Evolutionary conservation across 2,797 vertebrate genomes (phyloP), one percentile per base, ranked within the genome.

Genomic region (Pangasius larnaudii): DNA sequence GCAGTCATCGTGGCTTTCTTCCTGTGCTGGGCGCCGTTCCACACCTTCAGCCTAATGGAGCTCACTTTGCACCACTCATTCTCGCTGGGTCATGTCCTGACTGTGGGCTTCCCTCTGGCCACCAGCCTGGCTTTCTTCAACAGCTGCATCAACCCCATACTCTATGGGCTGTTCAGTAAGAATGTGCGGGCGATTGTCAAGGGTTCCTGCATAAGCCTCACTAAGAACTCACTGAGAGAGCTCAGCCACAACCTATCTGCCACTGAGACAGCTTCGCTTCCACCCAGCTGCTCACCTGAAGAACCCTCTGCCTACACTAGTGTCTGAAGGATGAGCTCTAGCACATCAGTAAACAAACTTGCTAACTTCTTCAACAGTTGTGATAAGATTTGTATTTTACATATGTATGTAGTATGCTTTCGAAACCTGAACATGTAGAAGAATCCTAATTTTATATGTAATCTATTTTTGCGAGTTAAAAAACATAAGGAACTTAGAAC

Each of bases 71-170:
- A 99, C 92, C 95, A 96, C 0, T 93, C 94, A 0, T 6, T 84
- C 27, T 85, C 92, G 69, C 92, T 97, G 61, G 95, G 96, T 14
- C 90, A 80, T 0, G 91, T 98, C 59, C 89, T 99, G 33, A 95
- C 92, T 87, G 94, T 96, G 0, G 97, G 97, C 69, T 97, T 99
- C 89, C 98, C 98, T 16, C 95, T 99, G 27, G 97, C 96, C 87
- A 98, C 97, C 5, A 97, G 97, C 49, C 92, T 99, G 86, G 98
- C 96, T 4, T 99, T 99, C 93, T 97, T 99, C 91, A 99, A 99
- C 92, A 99, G 98, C 88, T 99, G 98, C 88, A 93, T 99, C 88
- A 99, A 99, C 92, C 98, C 98, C 2, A 93, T 99, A 87, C 96
- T 99, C 58, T 99, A 99, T 0, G 96, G 98, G 89, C 95, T 99